Conservation (phyloP, 2,797 vertebrate species). For the Phrynocephalus guinanensis region DNA sequence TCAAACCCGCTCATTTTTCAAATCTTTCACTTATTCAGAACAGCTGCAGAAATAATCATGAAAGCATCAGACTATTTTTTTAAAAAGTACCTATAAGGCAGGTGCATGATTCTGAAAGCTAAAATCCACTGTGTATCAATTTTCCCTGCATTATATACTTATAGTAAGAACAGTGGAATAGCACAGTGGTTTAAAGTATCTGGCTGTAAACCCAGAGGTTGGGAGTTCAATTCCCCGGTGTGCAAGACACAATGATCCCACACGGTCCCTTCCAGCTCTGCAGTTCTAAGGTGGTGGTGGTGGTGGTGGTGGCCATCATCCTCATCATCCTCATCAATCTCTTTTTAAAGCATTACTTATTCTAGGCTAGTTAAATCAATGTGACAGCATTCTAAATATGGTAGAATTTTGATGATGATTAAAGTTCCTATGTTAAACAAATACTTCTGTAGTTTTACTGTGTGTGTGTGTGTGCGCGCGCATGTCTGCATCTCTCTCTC, state of each 20-base stretch:
- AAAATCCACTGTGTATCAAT: background rate
- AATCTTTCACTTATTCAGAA: slow-evolving; percentile 34
- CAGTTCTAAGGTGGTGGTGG: too few species aligned
- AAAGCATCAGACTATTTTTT: slow-evolving; percentile 13
- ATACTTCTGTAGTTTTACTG: background rate
- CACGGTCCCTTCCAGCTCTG: too few species aligned
- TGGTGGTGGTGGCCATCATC: too few species aligned
- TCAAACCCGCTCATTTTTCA: slow-evolving; percentile 25
- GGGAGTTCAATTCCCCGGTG: too few species aligned
- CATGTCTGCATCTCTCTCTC: too few species aligned
- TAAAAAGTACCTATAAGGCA: slow-evolving; percentile 13
- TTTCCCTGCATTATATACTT: background rate
- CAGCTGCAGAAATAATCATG: slow-evolving; percentile 37
- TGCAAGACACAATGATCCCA: too few species aligned
- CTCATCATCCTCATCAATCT: background rate
- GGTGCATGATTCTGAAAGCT: slow-evolving; percentile 35
- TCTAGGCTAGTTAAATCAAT: slow-evolving; percentile 29
- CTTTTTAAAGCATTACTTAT: slow-evolving; percentile 4
- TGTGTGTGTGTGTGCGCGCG: too few species aligned
- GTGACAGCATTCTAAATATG: slow-evolving; percentile 20
- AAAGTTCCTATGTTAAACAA: background rate
- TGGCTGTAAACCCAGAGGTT: too few species aligned
- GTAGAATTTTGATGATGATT: background rate
- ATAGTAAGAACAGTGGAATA: too few species aligned
- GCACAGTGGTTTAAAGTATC: too few species aligned